phyloP scores from a whole-genome alignment of 2,888 invertebrate genomes.

The Bugula neritina region DNA sequence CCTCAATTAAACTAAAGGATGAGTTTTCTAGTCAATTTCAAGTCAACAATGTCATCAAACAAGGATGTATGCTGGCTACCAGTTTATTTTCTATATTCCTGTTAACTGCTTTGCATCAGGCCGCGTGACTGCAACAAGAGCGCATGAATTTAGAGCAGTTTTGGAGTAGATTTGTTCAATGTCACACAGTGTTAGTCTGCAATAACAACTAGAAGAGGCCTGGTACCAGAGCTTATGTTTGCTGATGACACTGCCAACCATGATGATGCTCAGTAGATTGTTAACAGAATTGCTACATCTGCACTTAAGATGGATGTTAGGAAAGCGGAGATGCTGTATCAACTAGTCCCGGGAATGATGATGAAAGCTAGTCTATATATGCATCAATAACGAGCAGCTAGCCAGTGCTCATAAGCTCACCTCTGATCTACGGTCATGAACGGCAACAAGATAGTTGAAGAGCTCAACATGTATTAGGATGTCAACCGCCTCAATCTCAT shows the following conservation, averaged over 20 bases:
- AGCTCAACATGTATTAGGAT: not conserved
- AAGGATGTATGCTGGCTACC: not conserved
- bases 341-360: not conserved
- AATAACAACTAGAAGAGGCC: not conserved
- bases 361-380: not conserved
- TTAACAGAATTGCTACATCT: slow-evolving; percentile 6
- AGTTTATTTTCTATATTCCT: not conserved
- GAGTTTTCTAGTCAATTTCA: not conserved
- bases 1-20: not conserved
- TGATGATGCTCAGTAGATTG: slow-evolving; percentile 18
- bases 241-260: slow-evolving; percentile 11
- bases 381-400: slow-evolving; percentile 15
- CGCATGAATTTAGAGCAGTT: not conserved
- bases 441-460: slow-evolving; percentile 2
- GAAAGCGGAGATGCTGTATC: not conserved
- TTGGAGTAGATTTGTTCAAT: slow-evolving; percentile 6
- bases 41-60: slow-evolving; percentile 8
- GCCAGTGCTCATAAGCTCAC: not conserved
- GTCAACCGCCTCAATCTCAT: not conserved
- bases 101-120: not conserved
- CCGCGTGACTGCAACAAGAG: not conserved
- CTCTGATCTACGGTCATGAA: not conserved
- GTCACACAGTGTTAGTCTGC: not conserved
- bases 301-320: not conserved
- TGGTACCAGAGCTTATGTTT: not conserved